Conservation (phyloP, 2,113 vertebrate genomes). For the Mohoua ochrocephala region DNA sequence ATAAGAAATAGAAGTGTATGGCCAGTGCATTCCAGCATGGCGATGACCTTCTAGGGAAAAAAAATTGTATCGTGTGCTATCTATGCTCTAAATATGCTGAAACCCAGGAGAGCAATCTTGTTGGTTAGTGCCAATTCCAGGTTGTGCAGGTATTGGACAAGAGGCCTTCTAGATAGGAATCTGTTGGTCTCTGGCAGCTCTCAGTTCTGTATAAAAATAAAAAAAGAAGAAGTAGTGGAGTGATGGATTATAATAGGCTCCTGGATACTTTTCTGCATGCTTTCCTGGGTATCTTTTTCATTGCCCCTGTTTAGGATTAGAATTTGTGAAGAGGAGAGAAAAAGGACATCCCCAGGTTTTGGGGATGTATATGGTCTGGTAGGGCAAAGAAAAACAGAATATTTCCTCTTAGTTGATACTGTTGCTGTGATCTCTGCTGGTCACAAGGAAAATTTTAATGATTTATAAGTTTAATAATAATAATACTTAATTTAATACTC, state of each 20-base stretch:
- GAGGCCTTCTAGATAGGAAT: neutral
- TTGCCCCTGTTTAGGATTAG: neutral
- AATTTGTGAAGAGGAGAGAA: neutral
- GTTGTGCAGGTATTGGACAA: neutral
- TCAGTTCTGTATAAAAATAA: neutral
- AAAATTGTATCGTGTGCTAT: rapidly evolving
- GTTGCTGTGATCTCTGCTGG: neutral
- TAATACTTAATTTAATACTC: neutral
- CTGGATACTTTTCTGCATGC: neutral
- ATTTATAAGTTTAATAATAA: neutral
- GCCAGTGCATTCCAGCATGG: neutral
- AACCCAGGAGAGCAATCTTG: neutral
- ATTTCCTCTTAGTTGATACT: neutral
- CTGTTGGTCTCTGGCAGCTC: neutral
- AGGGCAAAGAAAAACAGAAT: neutral
- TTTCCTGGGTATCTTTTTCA: neutral
- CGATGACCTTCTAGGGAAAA: neutral
- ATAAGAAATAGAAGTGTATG: neutral
- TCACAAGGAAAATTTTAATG: neutral
- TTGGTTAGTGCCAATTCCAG: neutral
- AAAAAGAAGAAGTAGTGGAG: neutral
- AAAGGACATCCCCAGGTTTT: neutral
- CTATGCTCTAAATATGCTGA: neutral
- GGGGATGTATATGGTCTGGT: neutral
- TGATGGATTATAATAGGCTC: neutral